phyloP scores from a whole-genome alignment of 2,888 invertebrate species.

The Rhorus exstirpatorius region DNA sequence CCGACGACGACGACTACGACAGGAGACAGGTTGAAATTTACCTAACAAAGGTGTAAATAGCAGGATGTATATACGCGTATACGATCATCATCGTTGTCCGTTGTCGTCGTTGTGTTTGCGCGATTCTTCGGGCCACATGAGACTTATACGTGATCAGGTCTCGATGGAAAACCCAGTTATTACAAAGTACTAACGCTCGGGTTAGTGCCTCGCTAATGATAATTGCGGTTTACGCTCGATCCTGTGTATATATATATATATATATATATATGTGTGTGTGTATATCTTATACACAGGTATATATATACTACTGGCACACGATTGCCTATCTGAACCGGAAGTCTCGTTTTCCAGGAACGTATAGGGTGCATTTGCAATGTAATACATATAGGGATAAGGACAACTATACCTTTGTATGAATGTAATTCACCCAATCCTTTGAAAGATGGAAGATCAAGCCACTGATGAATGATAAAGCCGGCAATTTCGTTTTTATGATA shows the following conservation, averaged over 20 bases:
- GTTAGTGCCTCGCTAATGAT: slow-evolving; percentile 76
- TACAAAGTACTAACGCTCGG: slow-evolving; percentile 64
- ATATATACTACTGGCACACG: no score
- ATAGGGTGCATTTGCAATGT: background rate
- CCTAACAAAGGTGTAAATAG: slow-evolving; percentile 46
- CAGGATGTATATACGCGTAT: slow-evolving; percentile 15
- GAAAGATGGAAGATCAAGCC: no score
- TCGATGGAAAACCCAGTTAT: slow-evolving; percentile 66
- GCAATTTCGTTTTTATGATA: no score
- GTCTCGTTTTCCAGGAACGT: background rate
- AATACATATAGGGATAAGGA: no score
- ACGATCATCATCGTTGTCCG: slow-evolving; percentile 45
- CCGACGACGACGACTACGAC: slow-evolving; percentile 18
- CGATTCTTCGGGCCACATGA: slow-evolving; percentile 36
- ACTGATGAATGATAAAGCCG: no score
- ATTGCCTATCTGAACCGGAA: slow-evolving; percentile 10
- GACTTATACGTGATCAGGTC: slow-evolving; percentile 61
- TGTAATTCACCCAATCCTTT: no score
- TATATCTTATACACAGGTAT: slow-evolving; percentile 6
- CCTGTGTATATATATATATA: slow-evolving; percentile 19
- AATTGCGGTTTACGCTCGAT: slow-evolving; percentile 72
- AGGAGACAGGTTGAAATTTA: slow-evolving; percentile 29
- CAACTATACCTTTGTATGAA: no score
- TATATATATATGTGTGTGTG: background rate
- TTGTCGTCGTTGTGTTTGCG: slow-evolving; percentile 2